Base-by-base conservation (phyloP, 2,888 invertebrate species). In the Mesorhabditis spiculigera region DNA sequence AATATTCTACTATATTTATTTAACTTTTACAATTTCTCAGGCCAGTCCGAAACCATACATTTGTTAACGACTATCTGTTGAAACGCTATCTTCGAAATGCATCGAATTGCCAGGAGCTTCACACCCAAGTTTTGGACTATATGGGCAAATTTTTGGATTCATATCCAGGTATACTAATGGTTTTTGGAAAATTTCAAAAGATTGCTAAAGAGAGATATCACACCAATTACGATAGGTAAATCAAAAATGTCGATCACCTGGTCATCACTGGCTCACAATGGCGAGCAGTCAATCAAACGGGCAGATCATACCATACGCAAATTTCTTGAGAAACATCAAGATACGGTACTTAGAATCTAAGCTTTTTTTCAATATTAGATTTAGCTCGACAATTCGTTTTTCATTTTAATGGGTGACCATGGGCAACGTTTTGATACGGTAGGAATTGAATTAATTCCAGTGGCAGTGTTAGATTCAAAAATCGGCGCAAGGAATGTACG, bases 191-290 rank as follows among this genome's bases (percentile, higher is more conserved):
- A 28, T 28, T 50, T 50, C 8, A 50, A 50, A 50, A 50, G 58
- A 2, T 50, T n/a, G n/a, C n/a, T n/a, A 50, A 50, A 28, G 28
- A 28, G 28, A 28, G 3, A 28, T 28, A 28, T 28, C 28, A 28
- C 28, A 28, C 28, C 28, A 28, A 28, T 28, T 28, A 28, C 28
- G 28, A 28, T 50, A 50, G 58, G n/a, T 50, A 50, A 50, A 50
- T n/a, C 58, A 50, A 50, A 50, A n/a, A 50, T 50, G 58, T 50
- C 58, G n/a, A 50, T 50, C 8, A 50, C n/a, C 10, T 50, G 58
- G 58, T 13, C 10, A 10, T 50, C 58, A n/a, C n/a, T 50, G 58
- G 58, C 58, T 1, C 58, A 50, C n/a, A 10, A 50, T 50, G 58
- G n/a, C 58, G 58, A 50, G 58, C n/a, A 13, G 58, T n/a, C 58